These are phyloP conservation scores for Poeciliopsis paucimaculata DNA, from an alignment of 2,797 vertebrate genomes.

Conservation along the genomic window DNA sequence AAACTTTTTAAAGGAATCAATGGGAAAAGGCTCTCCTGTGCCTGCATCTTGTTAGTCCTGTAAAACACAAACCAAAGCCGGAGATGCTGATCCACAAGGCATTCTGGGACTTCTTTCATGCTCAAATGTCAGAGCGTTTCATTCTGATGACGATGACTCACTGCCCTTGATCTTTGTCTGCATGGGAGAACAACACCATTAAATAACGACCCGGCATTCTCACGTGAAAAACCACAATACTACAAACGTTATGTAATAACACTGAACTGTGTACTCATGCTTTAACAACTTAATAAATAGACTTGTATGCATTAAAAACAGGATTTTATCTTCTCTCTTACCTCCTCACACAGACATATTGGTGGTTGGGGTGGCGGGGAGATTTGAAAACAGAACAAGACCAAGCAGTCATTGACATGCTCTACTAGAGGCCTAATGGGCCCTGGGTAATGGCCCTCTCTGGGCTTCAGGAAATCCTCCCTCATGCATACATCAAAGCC, in stretches of 20 bases:
- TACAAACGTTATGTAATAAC: conserved; percentile 24
- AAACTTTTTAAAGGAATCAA: conserved; percentile 16
- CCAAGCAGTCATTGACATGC: conserved; percentile 79
- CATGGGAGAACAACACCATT: conserved; percentile 69
- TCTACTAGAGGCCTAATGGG: conserved; percentile 84
- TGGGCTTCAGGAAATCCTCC: conserved; percentile 83
- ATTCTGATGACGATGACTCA: conserved; percentile 79
- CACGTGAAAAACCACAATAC: conserved; percentile 39
- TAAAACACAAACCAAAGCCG: conserved; percentile 58
- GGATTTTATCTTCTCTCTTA: background rate
- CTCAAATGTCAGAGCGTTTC: conserved; percentile 83
- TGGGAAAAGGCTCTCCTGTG: conserved; percentile 17
- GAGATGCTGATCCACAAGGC: conserved; percentile 61
- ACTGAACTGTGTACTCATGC: background rate
- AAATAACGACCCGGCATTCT: conserved; percentile 67
- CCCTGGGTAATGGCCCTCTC: conserved; percentile 83
- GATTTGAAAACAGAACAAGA: conserved; percentile 76
- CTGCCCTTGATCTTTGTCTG: conserved; percentile 61
- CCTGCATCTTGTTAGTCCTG: conserved; percentile 49
- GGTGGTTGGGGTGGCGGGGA: conserved; percentile 3
- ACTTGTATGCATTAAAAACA: background rate
- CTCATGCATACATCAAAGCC: conserved; percentile 80
- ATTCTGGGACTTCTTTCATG: conserved; percentile 75
- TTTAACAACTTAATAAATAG: background rate
- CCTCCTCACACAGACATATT: conserved; percentile 45